Conservation (phyloP, 2,888 invertebrate species). For the Phaedon cochleariae region DNA sequence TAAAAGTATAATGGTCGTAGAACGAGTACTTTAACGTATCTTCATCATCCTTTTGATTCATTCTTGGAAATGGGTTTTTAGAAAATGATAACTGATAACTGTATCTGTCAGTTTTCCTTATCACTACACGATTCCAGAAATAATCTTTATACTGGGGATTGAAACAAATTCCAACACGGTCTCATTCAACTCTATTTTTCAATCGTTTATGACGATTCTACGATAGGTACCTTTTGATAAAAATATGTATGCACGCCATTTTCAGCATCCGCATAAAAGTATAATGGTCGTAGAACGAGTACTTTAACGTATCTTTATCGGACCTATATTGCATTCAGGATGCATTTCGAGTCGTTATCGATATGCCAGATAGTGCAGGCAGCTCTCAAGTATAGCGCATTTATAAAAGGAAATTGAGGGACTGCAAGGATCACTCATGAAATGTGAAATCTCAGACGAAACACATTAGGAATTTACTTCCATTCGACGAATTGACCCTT, state of each 20-base stretch:
- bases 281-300: background rate
- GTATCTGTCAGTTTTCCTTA: too few relatives aligned
- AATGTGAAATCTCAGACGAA: too few relatives aligned
- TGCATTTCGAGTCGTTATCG: background rate
- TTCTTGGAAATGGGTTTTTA: too few relatives aligned
- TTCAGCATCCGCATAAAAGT: background rate
- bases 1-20: background rate
- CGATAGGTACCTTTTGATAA: background rate
- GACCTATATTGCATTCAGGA: background rate
- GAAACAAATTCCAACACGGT: background rate
- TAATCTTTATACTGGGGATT: too few relatives aligned
- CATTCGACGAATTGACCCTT: too few relatives aligned
- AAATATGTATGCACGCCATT: background rate
- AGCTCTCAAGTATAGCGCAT: background rate
- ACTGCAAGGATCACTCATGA: too few relatives aligned
- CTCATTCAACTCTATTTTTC: too few relatives aligned
- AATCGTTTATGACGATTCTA: background rate
- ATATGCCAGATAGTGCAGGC: background rate
- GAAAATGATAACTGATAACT: too few relatives aligned
- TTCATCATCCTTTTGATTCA: too few relatives aligned
- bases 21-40: background rate
- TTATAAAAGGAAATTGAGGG: background rate
- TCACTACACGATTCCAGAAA: too few relatives aligned
- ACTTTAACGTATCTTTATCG: background rate
- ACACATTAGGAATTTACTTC: too few relatives aligned